Conservation (phyloP, 1,140 invertebrate genomes). For the Zaprionus inermis region DNA sequence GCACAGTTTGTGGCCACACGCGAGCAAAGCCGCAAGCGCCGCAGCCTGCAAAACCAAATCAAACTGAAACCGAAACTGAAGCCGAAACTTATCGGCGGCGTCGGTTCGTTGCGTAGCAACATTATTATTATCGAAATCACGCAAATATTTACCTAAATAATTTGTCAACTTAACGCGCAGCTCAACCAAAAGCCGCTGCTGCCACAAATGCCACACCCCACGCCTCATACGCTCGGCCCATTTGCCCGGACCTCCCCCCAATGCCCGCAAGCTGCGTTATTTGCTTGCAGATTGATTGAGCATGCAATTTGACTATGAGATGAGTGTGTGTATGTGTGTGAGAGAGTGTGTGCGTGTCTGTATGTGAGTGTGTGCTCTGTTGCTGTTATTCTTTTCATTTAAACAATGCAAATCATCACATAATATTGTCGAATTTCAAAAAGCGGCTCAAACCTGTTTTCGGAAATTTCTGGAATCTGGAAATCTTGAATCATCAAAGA, state of each 20-base stretch:
- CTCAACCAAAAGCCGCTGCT: slow-evolving; percentile 52
- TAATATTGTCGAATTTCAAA: too few species aligned
- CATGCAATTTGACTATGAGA: slow-evolving; percentile 35
- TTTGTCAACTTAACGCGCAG: slow-evolving; percentile 79
- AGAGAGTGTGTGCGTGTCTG: background rate
- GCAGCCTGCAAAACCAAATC: slow-evolving; percentile 47
- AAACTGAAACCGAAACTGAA: slow-evolving; percentile 29
- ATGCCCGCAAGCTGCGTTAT: slow-evolving; percentile 8
- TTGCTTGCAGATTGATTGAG: slow-evolving; percentile 46
- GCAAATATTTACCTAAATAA: slow-evolving; percentile 81
- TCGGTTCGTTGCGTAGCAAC: slow-evolving; percentile 47
- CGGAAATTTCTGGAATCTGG: background rate
- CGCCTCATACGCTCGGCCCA: too few species aligned
- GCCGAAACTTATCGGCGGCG: slow-evolving; percentile 30
- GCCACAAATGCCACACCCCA: slow-evolving; percentile 13
- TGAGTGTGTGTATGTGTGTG: background rate
- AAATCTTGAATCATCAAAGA: background rate
- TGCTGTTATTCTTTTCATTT: background rate
- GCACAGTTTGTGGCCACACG: slow-evolving; percentile 43
- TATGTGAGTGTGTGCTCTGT: background rate
- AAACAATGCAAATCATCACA: background rate
- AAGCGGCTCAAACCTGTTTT: background rate
- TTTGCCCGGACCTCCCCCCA: too few species aligned
- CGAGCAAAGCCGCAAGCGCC: slow-evolving; percentile 61
- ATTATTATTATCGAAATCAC: slow-evolving; percentile 79